Evolutionary conservation across 2,797 vertebrate genomes (phyloP).

Genomic region (Lagodon rhomboides): DNA sequence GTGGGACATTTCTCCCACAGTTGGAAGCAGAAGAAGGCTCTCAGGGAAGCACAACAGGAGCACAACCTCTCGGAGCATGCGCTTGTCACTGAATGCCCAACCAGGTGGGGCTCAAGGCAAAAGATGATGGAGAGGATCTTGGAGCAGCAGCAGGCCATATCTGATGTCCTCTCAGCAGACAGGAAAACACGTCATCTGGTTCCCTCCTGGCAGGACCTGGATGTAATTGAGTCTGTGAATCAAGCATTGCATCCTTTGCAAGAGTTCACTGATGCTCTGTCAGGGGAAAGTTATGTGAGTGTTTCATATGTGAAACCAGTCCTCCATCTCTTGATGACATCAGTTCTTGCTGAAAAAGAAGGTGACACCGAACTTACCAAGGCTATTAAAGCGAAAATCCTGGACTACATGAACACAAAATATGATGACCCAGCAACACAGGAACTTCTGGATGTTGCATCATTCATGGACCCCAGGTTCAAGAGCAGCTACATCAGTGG

Average conservation of each 20-base stretch:
- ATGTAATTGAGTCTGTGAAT: neutral
- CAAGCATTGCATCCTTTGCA: neutral
- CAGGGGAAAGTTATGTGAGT: neutral
- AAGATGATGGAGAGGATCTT: neutral
- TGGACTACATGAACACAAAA: neutral
- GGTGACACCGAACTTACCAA: neutral
- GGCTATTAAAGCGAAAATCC: neutral
- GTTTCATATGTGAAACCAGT: neutral
- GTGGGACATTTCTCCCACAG: too few relatives aligned
- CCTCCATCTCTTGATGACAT: constrained; percentile 1
- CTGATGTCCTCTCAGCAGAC: constrained; percentile 10
- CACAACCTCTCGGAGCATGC: too few relatives aligned
- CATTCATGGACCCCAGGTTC: neutral
- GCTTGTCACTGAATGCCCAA: constrained; percentile 18
- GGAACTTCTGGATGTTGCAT: neutral
- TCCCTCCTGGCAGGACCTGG: constrained; percentile 13
- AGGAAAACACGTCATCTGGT: neutral
- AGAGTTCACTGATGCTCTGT: too few relatives aligned
- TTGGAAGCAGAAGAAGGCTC: too few relatives aligned
- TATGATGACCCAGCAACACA: constrained; percentile 1
- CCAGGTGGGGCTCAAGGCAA: neutral
- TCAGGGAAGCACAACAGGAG: too few relatives aligned
- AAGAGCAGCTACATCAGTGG: neutral
- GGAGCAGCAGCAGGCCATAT: neutral
- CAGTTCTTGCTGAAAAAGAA: constrained; percentile 1